Evolutionary conservation across 2,888 invertebrate genomes (phyloP).

Genomic region (Cenopis cana): DNA sequence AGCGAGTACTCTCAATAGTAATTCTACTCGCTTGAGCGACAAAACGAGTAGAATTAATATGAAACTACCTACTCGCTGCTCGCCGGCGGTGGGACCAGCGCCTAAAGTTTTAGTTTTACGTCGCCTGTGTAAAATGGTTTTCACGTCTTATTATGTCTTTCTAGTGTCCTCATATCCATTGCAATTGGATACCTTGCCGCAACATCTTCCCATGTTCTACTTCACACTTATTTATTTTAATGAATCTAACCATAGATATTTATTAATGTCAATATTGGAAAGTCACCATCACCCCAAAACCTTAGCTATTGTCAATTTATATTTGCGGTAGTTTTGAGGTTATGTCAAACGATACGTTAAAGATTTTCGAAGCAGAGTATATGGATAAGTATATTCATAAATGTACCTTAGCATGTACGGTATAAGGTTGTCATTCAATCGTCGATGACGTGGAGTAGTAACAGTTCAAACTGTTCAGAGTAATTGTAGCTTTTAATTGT

Average conservation of each 20-base stretch:
- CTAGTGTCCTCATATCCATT: background rate
- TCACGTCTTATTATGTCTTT: background rate
- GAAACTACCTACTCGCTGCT: too few species aligned
- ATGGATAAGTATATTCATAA: background rate
- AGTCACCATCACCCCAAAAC: slow-evolving; percentile 21
- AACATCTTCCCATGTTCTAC: slow-evolving; percentile 35
- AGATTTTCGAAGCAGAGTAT: background rate
- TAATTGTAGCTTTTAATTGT: slow-evolving; percentile 6
- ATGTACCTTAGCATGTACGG: background rate
- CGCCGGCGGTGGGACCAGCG: too few species aligned
- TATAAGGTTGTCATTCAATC: slow-evolving; percentile 1
- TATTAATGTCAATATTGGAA: slow-evolving; percentile 39
- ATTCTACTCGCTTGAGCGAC: too few species aligned
- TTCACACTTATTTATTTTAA: slow-evolving; percentile 38
- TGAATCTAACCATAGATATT: slow-evolving; percentile 33
- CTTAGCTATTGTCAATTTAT: slow-evolving; percentile 34
- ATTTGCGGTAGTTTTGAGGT: slow-evolving; percentile 39
- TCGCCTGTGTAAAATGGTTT: too few species aligned
- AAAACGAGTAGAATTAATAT: too few species aligned
- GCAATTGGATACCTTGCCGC: background rate
- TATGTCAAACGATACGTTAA: slow-evolving; percentile 25
- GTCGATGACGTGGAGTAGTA: background rate
- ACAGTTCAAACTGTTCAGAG: slow-evolving; percentile 20
- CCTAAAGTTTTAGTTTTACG: too few species aligned
- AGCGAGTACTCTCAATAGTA: too few species aligned